phyloP scores from a whole-genome alignment of 1,140 invertebrate genomes.

The Bombus soroeensis region DNA sequence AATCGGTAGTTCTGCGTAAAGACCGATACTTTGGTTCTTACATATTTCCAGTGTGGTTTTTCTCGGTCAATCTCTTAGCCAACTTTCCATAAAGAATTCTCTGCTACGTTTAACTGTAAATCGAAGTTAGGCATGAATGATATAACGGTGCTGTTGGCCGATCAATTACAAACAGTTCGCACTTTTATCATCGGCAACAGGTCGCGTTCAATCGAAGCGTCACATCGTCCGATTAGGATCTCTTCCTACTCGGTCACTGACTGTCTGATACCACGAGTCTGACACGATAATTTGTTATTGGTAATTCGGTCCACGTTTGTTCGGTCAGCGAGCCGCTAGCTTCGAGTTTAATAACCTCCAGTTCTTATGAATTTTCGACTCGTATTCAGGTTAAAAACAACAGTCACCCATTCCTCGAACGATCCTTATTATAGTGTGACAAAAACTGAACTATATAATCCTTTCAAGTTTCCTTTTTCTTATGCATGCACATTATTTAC shows the following conservation, averaged over 20 bases:
- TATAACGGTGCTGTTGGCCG: slow-evolving; percentile 38
- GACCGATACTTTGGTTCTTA: background rate
- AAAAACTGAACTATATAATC: background rate
- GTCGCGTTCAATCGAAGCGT: slow-evolving; percentile 5
- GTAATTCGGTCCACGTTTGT: slow-evolving; percentile 34
- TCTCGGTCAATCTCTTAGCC: background rate
- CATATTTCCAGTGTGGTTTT: background rate
- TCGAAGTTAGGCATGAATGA: background rate
- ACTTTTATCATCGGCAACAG: slow-evolving; percentile 17
- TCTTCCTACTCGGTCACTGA: slow-evolving; percentile 8
- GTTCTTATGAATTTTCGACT: slow-evolving; percentile 34
- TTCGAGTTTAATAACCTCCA: slow-evolving; percentile 51
- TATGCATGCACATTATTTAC: no score
- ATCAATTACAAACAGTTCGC: slow-evolving; percentile 25
- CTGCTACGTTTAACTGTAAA: slow-evolving; percentile 26
- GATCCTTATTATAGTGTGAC: background rate
- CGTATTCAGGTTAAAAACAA: slow-evolving; percentile 27
- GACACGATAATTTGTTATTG: slow-evolving; percentile 39
- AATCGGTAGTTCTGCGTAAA: background rate
- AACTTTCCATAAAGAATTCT: background rate
- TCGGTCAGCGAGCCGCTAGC: slow-evolving; percentile 23
- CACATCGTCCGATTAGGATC: slow-evolving; percentile 41
- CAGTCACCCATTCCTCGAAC: background rate
- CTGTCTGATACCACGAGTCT: background rate
- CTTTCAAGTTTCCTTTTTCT: no score